Conservation (phyloP, 2,797 vertebrate species). For the Melanotaenia nigrans region DNA sequence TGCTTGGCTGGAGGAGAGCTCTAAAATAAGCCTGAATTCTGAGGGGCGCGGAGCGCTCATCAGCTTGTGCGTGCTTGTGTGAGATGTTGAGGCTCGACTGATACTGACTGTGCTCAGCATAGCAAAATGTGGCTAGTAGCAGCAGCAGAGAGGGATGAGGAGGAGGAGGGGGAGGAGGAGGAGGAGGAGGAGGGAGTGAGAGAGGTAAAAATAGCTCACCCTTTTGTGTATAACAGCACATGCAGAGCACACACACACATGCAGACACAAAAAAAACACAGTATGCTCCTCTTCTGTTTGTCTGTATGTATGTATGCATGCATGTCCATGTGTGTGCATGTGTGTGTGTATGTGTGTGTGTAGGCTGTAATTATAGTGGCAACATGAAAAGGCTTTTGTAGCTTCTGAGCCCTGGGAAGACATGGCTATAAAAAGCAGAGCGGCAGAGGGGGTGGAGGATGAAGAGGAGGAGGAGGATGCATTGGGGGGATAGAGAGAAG, state of each 20-base stretch:
- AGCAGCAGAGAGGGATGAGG: slow-evolving; percentile 56
- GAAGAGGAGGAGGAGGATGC: slow-evolving; percentile 15
- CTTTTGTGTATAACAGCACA: slow-evolving; percentile 79
- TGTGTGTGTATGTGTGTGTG: slow-evolving; percentile 51
- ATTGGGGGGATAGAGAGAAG: slow-evolving; percentile 27
- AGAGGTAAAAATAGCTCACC: slow-evolving; percentile 80
- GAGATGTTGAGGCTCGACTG: slow-evolving; percentile 74
- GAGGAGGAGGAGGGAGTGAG: slow-evolving; percentile 38
- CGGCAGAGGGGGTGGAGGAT: slow-evolving; percentile 69
- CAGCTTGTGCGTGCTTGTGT: slow-evolving; percentile 43
- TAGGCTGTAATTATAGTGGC: slow-evolving; percentile 81
- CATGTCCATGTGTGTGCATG: slow-evolving; percentile 15
- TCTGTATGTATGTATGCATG: slow-evolving; percentile 2
- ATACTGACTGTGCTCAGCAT: slow-evolving; percentile 80
- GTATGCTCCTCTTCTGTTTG: slow-evolving; percentile 35
- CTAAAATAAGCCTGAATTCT: slow-evolving; percentile 27
- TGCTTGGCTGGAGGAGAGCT: slow-evolving; percentile 30
- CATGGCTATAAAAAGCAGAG: slow-evolving; percentile 85
- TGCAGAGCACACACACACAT: slow-evolving; percentile 68
- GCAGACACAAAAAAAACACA: slow-evolving; percentile 68
- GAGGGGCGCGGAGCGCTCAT: slow-evolving; percentile 53
- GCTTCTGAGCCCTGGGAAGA: slow-evolving; percentile 79
- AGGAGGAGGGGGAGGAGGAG: slow-evolving; percentile 9
- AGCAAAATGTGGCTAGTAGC: slow-evolving; percentile 79
- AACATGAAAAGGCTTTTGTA: slow-evolving; percentile 81